Conservation (phyloP, 2,888 invertebrate species). For the Harpalus rufipes region DNA sequence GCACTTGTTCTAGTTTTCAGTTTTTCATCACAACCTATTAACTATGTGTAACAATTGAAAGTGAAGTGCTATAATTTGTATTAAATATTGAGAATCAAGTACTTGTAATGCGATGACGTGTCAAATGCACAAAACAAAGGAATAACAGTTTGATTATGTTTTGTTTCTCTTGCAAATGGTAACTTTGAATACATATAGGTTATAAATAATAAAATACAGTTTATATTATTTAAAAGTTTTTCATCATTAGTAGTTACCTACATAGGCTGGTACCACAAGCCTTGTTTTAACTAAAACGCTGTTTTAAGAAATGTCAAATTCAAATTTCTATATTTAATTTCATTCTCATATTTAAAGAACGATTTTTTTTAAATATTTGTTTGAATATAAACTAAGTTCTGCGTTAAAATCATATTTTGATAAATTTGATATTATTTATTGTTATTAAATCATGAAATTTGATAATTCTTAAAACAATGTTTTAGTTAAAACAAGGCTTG, state of each 20-base stretch:
- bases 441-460: no score
- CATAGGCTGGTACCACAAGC: no score
- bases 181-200: conserved; percentile 15
- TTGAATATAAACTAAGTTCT: no score
- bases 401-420: no score
- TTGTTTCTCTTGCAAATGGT: conserved; percentile 30
- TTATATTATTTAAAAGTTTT: not conserved
- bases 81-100: not conserved
- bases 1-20: conserved; percentile 18
- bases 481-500: no score
- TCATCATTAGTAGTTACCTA: not conserved
- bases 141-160: conserved; percentile 17
- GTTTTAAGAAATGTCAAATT: no score
- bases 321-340: no score
- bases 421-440: no score
- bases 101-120: not conserved
- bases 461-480: no score
- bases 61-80: conserved; percentile 11
- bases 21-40: not conserved
- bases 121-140: not conserved
- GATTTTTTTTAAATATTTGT: no score
- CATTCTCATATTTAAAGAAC: no score
- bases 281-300: no score
- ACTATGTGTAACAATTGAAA: not conserved
- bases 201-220: not conserved